These are phyloP conservation scores for Halcyon leucocephala DNA, from an alignment of 2,797 vertebrate genomes.

Conservation along the genomic window DNA sequence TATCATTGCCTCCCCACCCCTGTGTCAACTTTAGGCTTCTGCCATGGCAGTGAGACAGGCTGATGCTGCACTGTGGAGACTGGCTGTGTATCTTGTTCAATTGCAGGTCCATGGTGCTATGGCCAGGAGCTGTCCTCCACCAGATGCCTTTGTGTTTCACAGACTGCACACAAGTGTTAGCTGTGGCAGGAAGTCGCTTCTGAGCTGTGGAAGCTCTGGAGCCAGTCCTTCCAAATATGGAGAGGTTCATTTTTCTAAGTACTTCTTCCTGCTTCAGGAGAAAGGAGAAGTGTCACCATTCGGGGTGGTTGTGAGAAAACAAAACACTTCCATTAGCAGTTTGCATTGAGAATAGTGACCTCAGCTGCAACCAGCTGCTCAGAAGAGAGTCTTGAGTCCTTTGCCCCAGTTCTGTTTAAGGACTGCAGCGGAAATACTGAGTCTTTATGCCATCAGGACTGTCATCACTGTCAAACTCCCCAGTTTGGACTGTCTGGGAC, in stretches of 20 bases:
- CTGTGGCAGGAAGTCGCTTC: background rate
- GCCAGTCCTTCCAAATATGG: background rate
- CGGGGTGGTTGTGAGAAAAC: background rate
- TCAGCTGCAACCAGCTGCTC: background rate
- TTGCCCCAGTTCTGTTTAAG: background rate
- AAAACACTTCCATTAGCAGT: background rate
- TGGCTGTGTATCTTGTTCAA: background rate
- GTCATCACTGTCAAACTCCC: background rate
- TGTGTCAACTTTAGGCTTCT: background rate
- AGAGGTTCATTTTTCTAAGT: background rate
- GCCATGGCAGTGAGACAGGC: background rate
- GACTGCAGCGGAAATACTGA: background rate
- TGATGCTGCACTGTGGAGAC: background rate
- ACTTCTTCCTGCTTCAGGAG: background rate
- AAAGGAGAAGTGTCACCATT: background rate
- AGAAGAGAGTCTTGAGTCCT: background rate
- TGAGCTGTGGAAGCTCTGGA: background rate
- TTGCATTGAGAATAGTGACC: background rate
- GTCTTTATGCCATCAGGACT: background rate
- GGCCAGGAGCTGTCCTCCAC: background rate
- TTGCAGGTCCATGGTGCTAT: background rate
- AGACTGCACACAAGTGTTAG: rapidly evolving
- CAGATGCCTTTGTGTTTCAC: background rate
- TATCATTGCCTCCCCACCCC: background rate
- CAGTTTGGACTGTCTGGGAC: background rate